Conservation (phyloP, 2,797 vertebrate species). For the Gymnoscopelus braueri region DNA sequence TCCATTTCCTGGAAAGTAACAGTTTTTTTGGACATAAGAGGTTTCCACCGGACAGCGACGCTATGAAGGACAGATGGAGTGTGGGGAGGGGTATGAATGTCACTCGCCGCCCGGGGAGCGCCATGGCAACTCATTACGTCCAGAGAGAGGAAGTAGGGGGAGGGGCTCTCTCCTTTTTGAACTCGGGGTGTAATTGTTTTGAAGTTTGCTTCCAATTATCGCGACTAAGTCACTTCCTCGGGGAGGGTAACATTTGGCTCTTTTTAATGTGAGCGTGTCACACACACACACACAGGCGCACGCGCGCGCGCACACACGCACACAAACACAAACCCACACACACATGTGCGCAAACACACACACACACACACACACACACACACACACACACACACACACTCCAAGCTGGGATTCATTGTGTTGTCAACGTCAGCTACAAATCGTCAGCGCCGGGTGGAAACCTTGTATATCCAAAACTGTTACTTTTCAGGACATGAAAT, state of each 20-base stretch:
- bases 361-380: not conserved
- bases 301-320: too few species aligned
- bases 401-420: not conserved
- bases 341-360: slow-evolving; percentile 10
- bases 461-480: too few species aligned
- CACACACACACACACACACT: not conserved
- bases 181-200: slow-evolving; percentile 67
- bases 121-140: too few species aligned
- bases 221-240: slow-evolving; percentile 63
- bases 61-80: too few species aligned
- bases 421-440: too few species aligned
- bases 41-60: too few species aligned
- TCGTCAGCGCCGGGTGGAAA: too few species aligned
- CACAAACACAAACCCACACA: not conserved
- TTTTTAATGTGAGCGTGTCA: slow-evolving; percentile 42
- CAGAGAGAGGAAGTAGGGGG: slow-evolving; percentile 10
- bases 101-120: too few species aligned
- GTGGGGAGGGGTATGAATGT: too few species aligned
- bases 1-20: too few species aligned
- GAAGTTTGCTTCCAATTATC: slow-evolving; percentile 77
- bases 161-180: slow-evolving; percentile 56
- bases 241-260: slow-evolving; percentile 63
- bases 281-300: slow-evolving; percentile 19
- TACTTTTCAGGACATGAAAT: too few species aligned
- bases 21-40: too few species aligned